A percentile compares a stretch with the other conserved stretches of the same genome.
phyloP scores from a whole-genome alignment of 2,113 vertebrate species.

The Clarias gariepinus region DNA sequence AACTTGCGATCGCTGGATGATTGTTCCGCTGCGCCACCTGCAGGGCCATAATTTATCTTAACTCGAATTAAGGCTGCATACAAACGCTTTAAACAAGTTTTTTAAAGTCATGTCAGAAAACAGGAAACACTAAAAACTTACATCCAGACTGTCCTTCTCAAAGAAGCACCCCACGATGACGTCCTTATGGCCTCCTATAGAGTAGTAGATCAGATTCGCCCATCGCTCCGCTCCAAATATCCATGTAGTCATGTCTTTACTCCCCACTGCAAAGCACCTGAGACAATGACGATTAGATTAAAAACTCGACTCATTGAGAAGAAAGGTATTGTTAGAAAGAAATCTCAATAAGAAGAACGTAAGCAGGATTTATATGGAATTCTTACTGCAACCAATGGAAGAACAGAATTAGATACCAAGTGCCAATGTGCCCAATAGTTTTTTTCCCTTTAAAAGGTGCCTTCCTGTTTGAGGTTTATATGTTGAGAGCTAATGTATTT shows the following conservation, averaged over 20 bases:
- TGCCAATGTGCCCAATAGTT: neutral
- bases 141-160: slow-evolving; percentile 89
- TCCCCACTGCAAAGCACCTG: slow-evolving; percentile 94
- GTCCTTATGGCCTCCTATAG: slow-evolving; percentile 92
- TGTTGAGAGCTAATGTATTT: neutral
- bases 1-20: too few relatives aligned
- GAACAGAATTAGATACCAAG: neutral
- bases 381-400: neutral
- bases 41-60: neutral
- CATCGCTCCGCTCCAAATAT: slow-evolving; percentile 95
- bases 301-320: neutral
- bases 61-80: neutral
- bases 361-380: neutral
- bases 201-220: slow-evolving; percentile 93
- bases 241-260: slow-evolving; percentile 96
- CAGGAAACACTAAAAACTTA: slow-evolving; percentile 64
- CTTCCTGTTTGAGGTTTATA: neutral
- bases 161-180: slow-evolving; percentile 91
- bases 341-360: neutral
- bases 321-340: neutral
- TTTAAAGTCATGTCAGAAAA: neutral
- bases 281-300: neutral
- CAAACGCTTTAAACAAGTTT: too few relatives aligned
- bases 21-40: too few relatives aligned
- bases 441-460: neutral